These are phyloP conservation scores for Ormyrus thymus DNA, from an alignment of 2,888 invertebrate species.

Conservation along the genomic window DNA sequence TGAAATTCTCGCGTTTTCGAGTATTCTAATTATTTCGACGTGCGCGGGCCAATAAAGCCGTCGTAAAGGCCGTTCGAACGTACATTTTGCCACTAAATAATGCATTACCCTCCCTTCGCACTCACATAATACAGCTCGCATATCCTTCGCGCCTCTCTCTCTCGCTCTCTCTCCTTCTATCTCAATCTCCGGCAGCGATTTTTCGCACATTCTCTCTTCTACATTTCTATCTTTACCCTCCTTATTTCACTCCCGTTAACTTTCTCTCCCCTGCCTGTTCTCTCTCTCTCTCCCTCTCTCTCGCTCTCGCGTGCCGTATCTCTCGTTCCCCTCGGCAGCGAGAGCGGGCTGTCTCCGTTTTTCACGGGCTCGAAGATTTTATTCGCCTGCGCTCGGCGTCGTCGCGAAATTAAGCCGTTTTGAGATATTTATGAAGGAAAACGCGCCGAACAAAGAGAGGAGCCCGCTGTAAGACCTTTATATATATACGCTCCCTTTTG, in stretches of 20 bases:
- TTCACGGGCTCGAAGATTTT: constrained; percentile 71
- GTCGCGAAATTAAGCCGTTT: constrained; percentile 74
- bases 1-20: constrained; percentile 24
- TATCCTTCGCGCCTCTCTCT: constrained; percentile 43
- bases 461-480: constrained; percentile 55
- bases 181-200: constrained; percentile 44
- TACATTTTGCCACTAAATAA: constrained; percentile 46
- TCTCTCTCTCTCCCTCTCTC: constrained; percentile 50
- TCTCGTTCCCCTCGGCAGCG: background rate
- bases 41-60: constrained; percentile 34
- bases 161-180: constrained; percentile 24
- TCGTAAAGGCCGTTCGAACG: constrained; percentile 40
- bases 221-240: constrained; percentile 55
- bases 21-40: constrained; percentile 42
- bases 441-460: constrained; percentile 63
- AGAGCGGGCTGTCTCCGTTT: constrained; percentile 68
- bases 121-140: constrained; percentile 13
- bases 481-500: constrained; percentile 3
- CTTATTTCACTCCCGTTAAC: constrained; percentile 48
- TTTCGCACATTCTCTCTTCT: constrained; percentile 44
- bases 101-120: constrained; percentile 22
- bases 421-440: constrained; percentile 75
- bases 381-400: constrained; percentile 66
- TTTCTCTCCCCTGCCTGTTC: background rate
- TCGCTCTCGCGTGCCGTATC: constrained; percentile 1